Percentiles rank a stretch among this genome's conserved stretches.
These are phyloP conservation scores for Saccopteryx leptura DNA, from an alignment of 2,113 vertebrate genomes.

Conservation along the genomic window DNA sequence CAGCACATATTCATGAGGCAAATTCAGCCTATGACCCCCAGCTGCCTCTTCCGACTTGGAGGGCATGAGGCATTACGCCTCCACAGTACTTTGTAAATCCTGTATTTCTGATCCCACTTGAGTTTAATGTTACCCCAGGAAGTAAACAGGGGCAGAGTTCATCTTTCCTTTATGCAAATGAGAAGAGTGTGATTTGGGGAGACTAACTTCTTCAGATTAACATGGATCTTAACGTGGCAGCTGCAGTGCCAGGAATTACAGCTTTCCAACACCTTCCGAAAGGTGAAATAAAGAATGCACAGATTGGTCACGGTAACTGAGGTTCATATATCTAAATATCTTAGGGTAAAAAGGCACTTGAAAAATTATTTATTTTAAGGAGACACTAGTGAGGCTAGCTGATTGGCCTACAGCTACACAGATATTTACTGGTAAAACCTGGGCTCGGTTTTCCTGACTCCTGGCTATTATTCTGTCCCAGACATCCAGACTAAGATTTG, in stretches of 20 bases:
- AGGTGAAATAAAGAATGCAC: not conserved
- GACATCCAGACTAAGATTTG: not conserved
- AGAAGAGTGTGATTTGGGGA: not conserved
- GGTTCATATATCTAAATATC: not conserved
- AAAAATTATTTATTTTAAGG: constrained; percentile 18
- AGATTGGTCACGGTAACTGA: not conserved
- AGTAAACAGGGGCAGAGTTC: not conserved
- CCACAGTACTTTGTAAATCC: not conserved
- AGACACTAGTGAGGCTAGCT: not conserved
- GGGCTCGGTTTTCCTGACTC: constrained; percentile 4
- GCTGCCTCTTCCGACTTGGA: not conserved
- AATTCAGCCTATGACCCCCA: not conserved
- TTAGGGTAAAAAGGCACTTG: not conserved
- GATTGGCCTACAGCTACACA: not conserved
- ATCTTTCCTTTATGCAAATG: constrained; percentile 32
- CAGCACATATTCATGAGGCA: not conserved
- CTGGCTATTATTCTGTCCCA: not conserved
- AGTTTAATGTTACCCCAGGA: not conserved
- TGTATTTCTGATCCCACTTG: not conserved
- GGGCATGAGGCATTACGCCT: not conserved
- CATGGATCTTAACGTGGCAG: not conserved
- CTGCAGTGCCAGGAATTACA: not conserved
- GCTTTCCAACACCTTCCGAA: not conserved
- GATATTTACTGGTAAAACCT: not conserved
- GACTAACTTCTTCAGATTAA: constrained; percentile 20